Evolutionary conservation across 2,888 invertebrate genomes (phyloP), one percentile per base, ranked within the genome.

Genomic region (Erebia palarica): DNA sequence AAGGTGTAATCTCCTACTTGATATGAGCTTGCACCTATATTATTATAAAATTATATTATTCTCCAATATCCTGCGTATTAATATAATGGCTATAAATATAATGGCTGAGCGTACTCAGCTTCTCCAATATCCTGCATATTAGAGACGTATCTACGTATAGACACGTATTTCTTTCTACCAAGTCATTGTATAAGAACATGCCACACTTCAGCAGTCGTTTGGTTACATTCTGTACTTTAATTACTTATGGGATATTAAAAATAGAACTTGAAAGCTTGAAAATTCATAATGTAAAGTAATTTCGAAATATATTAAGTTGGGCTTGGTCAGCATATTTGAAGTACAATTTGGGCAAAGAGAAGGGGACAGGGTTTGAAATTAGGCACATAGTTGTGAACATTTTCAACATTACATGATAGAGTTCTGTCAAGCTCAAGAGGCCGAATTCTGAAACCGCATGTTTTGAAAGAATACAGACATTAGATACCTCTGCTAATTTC

Each of bases 401-500:
- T 75, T 66, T 66, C 44, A 69, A 76, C 76, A 74, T 75, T 72
- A 72, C 73, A 76, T 78, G 71, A 65, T 73, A 70, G 71, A 71
- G 72, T 75, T 73, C 71, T 76, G 71, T 27, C 27, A 75, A 69
- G 67, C 77, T 74, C 72, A 78, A 82, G 84, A 53, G 8, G 18
- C 11, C n/a, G n/a, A n/a, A n/a, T n/a, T n/a, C n/a, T 13, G 2
- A 58, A 14, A 27, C 21, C 82, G 83, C 10, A 11, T 44, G 63
- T 63, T 49, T 21, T 21, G 80, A 84, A 82, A 81, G 82, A 87
- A 88, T 86, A 84, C 80, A 76, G 72, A 81, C 84, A 60, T 59
- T 11, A 42, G 1, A 1, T 21, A 36, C 10, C 44, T 44, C 44
- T 44, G 51, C n/a, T 51, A n/a, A n/a, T 51, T 8, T 14, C 10